These are phyloP conservation scores for Chaetogeoica ovagalla DNA, from an alignment of 2,888 invertebrate species.

Conservation along the genomic window DNA sequence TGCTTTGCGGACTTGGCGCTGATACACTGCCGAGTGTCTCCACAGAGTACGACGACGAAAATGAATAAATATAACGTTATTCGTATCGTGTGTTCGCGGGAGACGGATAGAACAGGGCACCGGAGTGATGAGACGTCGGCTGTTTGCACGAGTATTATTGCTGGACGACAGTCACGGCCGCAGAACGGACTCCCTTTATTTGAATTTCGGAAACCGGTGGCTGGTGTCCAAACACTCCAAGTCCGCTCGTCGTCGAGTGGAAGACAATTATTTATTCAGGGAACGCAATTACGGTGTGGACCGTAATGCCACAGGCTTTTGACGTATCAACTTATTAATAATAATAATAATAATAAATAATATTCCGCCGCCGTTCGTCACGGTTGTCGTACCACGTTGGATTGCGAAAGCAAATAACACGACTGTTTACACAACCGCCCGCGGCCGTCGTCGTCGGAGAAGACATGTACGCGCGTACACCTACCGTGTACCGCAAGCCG, in stretches of 20 bases:
- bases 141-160: background rate
- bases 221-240: conserved; percentile 35
- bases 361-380: background rate
- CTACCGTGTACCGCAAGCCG: background rate
- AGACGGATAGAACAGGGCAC: too few species aligned
- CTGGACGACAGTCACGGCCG: too few species aligned
- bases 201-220: conserved; percentile 25
- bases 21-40: too few species aligned
- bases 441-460: background rate
- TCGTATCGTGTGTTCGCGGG: too few species aligned
- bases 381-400: conserved; percentile 18
- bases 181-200: conserved; percentile 7
- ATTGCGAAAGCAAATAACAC: conserved; percentile 20
- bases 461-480: background rate
- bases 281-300: conserved; percentile 15
- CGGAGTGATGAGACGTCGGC: too few species aligned
- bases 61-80: too few species aligned
- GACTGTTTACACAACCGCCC: conserved; percentile 37
- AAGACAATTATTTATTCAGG: conserved; percentile 6
- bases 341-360: conserved; percentile 22
- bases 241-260: conserved; percentile 29
- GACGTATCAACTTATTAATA: conserved; percentile 25
- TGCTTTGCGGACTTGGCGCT: too few species aligned
- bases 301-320: background rate
- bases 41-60: too few species aligned